Conservation (phyloP, 2,888 invertebrate species). For the Nudaria mundana region DNA sequence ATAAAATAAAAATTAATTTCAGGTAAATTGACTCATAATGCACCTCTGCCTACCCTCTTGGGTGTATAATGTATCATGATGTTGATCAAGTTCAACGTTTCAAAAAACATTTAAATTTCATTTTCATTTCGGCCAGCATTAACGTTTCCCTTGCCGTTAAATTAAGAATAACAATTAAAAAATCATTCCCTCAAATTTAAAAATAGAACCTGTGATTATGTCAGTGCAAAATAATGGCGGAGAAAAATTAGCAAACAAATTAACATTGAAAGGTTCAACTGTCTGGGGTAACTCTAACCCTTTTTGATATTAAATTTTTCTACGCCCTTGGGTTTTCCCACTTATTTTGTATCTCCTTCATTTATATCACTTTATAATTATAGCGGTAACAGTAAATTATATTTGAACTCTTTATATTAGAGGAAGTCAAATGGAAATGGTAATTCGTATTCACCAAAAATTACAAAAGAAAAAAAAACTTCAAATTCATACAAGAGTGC, state of each 20-base stretch:
- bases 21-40: no score
- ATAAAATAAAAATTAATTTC: no score
- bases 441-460: not conserved
- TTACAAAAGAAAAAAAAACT: no score
- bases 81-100: no score
- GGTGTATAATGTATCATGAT: no score
- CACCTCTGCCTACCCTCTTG: no score
- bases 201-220: conserved; percentile 41
- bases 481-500: no score
- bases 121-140: conserved; percentile 4
- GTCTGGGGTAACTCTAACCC: conserved; percentile 44
- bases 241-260: conserved; percentile 74
- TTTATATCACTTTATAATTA: conserved; percentile 29
- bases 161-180: conserved; percentile 25
- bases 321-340: conserved; percentile 34
- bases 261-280: conserved; percentile 68
- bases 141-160: conserved; percentile 11
- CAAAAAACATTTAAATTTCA: not conserved
- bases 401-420: conserved; percentile 1
- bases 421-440: not conserved
- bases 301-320: conserved; percentile 68
- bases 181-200: conserved; percentile 37
- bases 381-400: conserved; percentile 1
- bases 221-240: conserved; percentile 34
- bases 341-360: conserved; percentile 43